Base-by-base conservation (phyloP, 2,888 invertebrate species). In the Synanthedon vespiformis region DNA sequence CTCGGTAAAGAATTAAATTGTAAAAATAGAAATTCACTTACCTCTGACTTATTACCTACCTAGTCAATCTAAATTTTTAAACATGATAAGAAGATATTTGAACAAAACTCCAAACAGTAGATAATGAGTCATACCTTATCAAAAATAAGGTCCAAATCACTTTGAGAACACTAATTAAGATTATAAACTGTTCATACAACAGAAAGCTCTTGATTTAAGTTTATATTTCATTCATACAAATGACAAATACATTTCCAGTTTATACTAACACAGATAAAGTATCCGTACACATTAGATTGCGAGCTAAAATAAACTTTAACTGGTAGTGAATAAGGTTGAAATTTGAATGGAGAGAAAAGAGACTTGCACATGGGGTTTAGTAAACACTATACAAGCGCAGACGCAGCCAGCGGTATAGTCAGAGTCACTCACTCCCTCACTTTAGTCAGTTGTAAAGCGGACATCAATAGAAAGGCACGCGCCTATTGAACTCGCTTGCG, bases 211-310 rank as follows among this genome's bases (percentile, higher is more conserved):
- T 72, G 72, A 69, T 70, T 68, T 66, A 64, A 80, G 73, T 81
- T 81, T 80, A 81, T 81, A 80, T 78, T 84, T 80, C 85, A 86
- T 86, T 86, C 86, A 85, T 82, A 74, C 71, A 72, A 76, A 80
- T 77, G 80, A 85, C 82, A 78, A 80, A 85, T 82, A 81, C 84
- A 80, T 77, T 73, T 75, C 71, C 72, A 44, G 77, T 73, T 72
- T 82, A n/a, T 76, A 83, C 84, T 74, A 82, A 83, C 77, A 81
- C 81, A 80, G 80, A 81, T 79, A 82, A 22, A 77, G 70, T 61
- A 60, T 59, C 56, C 55, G 60, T 57, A 61, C 54, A 59, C 54
- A 51, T 10, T 3, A 2, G 12, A 2, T 3, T 12, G 5, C 55
- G 57, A 57, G 8, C 3, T 2, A 75, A 72, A 67, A 55, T 12